Base-by-base conservation (phyloP, 2,113 vertebrate genomes). In the Trogon surrucura region DNA sequence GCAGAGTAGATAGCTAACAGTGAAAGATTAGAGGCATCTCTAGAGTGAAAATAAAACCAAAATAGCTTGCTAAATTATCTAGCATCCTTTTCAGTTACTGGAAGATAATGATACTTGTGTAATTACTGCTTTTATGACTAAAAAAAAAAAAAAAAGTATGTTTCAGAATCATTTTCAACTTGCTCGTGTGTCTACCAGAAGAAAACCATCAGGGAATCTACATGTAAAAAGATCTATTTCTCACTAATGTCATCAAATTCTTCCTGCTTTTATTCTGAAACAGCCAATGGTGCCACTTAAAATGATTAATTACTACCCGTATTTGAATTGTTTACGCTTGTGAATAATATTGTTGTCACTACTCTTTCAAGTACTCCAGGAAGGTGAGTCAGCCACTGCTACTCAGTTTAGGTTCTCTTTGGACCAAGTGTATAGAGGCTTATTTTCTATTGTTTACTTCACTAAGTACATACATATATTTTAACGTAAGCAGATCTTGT, bases 391-490 rank as follows among this genome's bases (percentile, higher is more conserved):
- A 91, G 10, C 10, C 25, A 65, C 20, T 9, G 8, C 5, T 61
- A 10, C 41, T 83, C 50, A 23, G 18, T 64, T 80, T 53, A 38
- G 10, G 1, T 53, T 77, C 38, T 34, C 23, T 53, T 72, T 57
- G 16, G 9, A 9, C 2, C 8, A 57, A 20, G 54, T 10, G 1
- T 50, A 15, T 18, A 38, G 12, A 62, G 6, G 11, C 3, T 54
- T 50, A 21, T 6, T 61, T 70, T 22, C 3, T 16, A n/a, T 56
- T 9, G 7, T 44, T 78, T 70, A 70, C 6, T 79, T 87, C 53
- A 30, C 6, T 34, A 72, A 85, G 13, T 22, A 58, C 0, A 0
- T 58, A 5, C 2, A 3, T 56, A 29, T 16, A 2, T 36, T 86
- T 62, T n/a, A 23, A 2, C 22, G 58, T 11, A 65, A 72, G 32